A percentile compares a stretch with the other conserved stretches of the same genome.
Evolutionary conservation across 2,797 vertebrate genomes (phyloP).

Genomic region (Lagocephalus sceleratus): DNA sequence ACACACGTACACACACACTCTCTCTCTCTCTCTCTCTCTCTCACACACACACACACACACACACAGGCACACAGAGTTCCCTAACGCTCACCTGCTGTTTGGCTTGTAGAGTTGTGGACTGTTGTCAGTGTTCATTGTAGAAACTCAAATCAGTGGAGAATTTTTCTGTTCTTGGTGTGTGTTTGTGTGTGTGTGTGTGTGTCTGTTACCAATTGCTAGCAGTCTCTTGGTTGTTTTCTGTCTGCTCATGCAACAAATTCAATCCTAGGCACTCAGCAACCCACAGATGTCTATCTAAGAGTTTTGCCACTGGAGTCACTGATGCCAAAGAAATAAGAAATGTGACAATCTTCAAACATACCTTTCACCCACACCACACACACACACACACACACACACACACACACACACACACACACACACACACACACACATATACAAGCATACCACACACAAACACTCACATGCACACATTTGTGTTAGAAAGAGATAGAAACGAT

Average conservation of each 20-base stretch:
- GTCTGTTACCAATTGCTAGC: constrained; percentile 54
- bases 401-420: constrained; percentile 14
- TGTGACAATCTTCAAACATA: no score
- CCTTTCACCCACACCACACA: constrained; percentile 26
- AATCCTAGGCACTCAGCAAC: constrained; percentile 63
- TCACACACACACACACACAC: constrained; percentile 1
- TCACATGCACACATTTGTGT: no score
- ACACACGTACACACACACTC: constrained; percentile 4
- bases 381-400: constrained; percentile 13
- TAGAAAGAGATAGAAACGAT: no score
- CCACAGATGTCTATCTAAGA: constrained; percentile 58
- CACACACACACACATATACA: constrained; percentile 12
- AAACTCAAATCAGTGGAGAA: constrained; percentile 42
- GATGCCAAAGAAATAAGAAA: constrained; percentile 23
- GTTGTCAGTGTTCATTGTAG: constrained; percentile 50
- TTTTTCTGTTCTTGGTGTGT: constrained; percentile 17
- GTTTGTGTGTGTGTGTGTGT: constrained; percentile 6
- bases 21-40: no score
- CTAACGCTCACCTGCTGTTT: constrained; percentile 39
- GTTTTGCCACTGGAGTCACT: constrained; percentile 45
- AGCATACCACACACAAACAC: no score
- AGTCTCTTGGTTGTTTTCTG: constrained; percentile 60
- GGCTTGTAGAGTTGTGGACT: constrained; percentile 40
- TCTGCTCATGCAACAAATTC: constrained; percentile 68
- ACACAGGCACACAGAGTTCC: constrained; percentile 2